Percentiles rank a stretch among this genome's conserved stretches.
These are phyloP conservation scores for Alectoris magna DNA, from an alignment of 2,797 vertebrate genomes.

Conservation along the genomic window DNA sequence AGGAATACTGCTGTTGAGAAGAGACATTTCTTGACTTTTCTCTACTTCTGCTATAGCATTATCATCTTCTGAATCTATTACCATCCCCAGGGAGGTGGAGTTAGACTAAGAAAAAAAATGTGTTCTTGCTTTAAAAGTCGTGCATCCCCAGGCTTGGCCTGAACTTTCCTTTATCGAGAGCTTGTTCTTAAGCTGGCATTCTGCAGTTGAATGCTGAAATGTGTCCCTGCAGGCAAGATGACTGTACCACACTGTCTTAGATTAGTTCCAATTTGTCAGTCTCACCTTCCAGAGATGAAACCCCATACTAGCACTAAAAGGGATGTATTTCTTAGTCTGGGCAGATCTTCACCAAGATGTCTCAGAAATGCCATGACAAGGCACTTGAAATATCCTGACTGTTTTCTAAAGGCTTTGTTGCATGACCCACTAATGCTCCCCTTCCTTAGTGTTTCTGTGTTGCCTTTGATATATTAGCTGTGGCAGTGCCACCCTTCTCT, in stretches of 20 bases:
- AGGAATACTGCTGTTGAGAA: not conserved
- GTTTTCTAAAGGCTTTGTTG: not conserved
- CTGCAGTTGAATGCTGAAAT: constrained; percentile 66
- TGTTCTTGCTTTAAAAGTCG: constrained; percentile 67
- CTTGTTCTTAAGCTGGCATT: constrained; percentile 65
- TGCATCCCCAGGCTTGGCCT: constrained; percentile 69
- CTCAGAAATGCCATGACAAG: constrained; percentile 40
- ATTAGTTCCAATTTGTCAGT: constrained; percentile 76
- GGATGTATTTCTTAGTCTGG: constrained; percentile 26
- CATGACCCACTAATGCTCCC: not conserved
- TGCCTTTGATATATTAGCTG: not conserved
- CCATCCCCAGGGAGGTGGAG: not conserved
- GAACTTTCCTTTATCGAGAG: constrained; percentile 74
- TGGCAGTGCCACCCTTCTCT: not conserved
- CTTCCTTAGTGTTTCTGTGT: not conserved
- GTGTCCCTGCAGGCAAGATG: constrained; percentile 69
- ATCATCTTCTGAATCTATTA: constrained; percentile 48
- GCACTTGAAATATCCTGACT: not conserved
- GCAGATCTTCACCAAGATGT: constrained; percentile 11
- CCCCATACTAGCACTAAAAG: constrained; percentile 9
- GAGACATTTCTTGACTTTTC: constrained; percentile 29
- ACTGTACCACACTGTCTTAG: constrained; percentile 61
- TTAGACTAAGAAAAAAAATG: constrained; percentile 2
- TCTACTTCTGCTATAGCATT: not conserved
- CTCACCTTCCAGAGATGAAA: constrained; percentile 62